Percentiles rank a stretch among this genome's conserved stretches.
Evolutionary conservation across 2,113 vertebrate genomes (phyloP).

Genomic region (Atlantisia rogersi): DNA sequence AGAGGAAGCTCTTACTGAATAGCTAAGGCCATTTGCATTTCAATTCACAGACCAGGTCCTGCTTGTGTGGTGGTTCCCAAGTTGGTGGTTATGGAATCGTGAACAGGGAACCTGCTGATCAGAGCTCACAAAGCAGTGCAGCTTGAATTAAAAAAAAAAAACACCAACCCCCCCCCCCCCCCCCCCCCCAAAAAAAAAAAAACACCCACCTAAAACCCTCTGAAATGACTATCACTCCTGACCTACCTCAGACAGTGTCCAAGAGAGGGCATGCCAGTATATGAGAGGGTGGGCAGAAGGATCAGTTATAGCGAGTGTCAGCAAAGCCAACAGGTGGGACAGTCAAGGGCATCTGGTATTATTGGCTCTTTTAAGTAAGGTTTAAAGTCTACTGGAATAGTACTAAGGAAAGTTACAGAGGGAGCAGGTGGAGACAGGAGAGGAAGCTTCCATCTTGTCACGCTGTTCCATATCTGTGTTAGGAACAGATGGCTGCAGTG

Average conservation of each 20-base stretch:
- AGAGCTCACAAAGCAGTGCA: neutral
- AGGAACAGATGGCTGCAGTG: neutral
- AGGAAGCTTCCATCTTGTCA: neutral
- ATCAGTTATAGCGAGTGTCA: neutral
- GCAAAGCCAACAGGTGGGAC: neutral
- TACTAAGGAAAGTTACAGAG: neutral
- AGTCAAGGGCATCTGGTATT: neutral
- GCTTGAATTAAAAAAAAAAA: neutral
- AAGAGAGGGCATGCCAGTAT: neutral
- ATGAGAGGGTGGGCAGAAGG: neutral
- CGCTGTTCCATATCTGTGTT: neutral
- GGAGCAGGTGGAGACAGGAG: neutral
- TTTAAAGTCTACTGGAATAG: neutral
- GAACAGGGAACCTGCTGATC: neutral
- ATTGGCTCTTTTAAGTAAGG: neutral
- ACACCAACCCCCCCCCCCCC: too few relatives aligned
- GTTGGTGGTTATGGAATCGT: neutral
- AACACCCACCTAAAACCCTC: neutral
- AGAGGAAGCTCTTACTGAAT: neutral
- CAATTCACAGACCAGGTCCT: neutral
- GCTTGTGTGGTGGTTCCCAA: neutral
- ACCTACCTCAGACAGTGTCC: rapidly evolving
- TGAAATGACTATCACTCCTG: neutral
- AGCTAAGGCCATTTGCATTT: neutral
- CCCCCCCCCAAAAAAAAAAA: neutral